Conservation (phyloP, 1,140 invertebrate species). For the Stegodyphus mimosarum region DNA sequence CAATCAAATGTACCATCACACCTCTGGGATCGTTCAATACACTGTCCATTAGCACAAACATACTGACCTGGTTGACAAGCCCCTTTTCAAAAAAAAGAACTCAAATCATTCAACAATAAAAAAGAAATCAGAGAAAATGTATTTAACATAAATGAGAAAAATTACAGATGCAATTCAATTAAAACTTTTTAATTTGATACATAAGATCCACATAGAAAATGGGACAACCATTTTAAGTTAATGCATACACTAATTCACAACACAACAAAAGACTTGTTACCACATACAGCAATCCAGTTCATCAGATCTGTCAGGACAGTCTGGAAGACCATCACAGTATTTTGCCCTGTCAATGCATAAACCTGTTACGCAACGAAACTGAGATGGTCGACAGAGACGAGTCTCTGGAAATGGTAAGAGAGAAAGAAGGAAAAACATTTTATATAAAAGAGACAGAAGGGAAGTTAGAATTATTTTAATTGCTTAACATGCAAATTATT, state of each 20-base stretch:
- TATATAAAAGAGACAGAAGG: not conserved
- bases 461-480: not conserved
- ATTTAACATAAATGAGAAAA: too few relatives aligned
- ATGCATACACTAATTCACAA: too few relatives aligned
- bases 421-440: not conserved
- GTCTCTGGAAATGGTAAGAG: constrained; percentile 46
- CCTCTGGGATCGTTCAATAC: constrained; percentile 76
- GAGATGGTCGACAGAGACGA: constrained; percentile 61
- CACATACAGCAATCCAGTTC: constrained; percentile 65
- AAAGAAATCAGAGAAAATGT: too few relatives aligned
- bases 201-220: too few relatives aligned
- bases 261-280: not conserved
- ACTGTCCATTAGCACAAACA: constrained; percentile 75
- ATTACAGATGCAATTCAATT: too few relatives aligned
- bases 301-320: constrained; percentile 64
- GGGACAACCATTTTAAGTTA: too few relatives aligned
- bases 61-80: constrained; percentile 71
- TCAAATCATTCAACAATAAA: not conserved
- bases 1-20: constrained; percentile 92
- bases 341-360: constrained; percentile 64
- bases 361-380: constrained; percentile 60
- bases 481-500: not conserved
- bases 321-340: constrained; percentile 63
- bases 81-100: constrained; percentile 38
- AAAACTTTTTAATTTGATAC: too few relatives aligned